Conservation (phyloP, 2,888 invertebrate species). For the Epiblema foenella region DNA sequence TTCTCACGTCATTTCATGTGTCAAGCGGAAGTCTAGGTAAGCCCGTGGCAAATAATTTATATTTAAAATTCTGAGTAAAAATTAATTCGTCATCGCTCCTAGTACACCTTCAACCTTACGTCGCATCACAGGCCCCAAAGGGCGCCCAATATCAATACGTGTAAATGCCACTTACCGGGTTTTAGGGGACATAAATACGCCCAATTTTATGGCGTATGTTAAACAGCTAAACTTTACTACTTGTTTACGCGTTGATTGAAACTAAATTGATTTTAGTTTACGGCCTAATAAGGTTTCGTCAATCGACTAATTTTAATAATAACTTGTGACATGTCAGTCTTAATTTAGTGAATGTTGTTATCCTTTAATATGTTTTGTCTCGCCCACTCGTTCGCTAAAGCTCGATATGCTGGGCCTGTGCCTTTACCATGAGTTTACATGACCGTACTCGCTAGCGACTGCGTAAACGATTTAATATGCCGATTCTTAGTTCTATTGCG, state of each 20-base stretch:
- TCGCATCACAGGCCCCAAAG: slow-evolving; percentile 62
- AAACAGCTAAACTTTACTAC: slow-evolving; percentile 35
- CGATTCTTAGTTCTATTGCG: too few relatives aligned
- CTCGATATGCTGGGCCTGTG: too few relatives aligned
- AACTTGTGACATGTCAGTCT: neutral
- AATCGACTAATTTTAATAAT: neutral
- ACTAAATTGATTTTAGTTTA: slow-evolving; percentile 42
- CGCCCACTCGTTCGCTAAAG: too few relatives aligned
- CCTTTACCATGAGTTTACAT: too few relatives aligned
- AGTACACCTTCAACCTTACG: slow-evolving; percentile 37
- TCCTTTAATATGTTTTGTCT: too few relatives aligned
- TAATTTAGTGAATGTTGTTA: neutral
- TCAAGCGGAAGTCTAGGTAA: too few relatives aligned
- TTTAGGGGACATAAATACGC: slow-evolving; percentile 36
- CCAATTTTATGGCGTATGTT: slow-evolving; percentile 31
- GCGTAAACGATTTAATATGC: too few relatives aligned
- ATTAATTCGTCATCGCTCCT: neutral
- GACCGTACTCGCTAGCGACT: too few relatives aligned
- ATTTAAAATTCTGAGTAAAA: too few relatives aligned
- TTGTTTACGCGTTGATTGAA: slow-evolving; percentile 43
- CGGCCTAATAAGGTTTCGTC: slow-evolving; percentile 25
- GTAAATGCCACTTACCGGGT: slow-evolving; percentile 47
- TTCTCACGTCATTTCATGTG: too few relatives aligned
- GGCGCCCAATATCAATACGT: slow-evolving; percentile 60
- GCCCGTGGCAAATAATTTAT: too few relatives aligned